Base-by-base conservation (phyloP, 2,888 invertebrate species). In the Timandra comae region DNA sequence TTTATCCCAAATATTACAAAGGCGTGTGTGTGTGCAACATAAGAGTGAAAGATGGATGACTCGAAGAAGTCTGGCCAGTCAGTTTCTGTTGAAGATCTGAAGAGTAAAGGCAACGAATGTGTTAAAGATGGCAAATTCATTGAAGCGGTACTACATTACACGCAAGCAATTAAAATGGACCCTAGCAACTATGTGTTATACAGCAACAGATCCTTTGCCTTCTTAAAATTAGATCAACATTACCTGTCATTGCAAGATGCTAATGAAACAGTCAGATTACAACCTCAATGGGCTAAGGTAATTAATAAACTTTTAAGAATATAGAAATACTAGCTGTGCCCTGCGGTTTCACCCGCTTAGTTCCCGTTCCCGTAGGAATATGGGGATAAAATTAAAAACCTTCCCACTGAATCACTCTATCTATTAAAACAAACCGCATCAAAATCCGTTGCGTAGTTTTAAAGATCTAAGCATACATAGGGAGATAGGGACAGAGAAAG, bases 131-230 rank as follows among this genome's bases (percentile, higher is more conserved):
- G 88, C 31, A 92, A 92, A 61, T 92, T 82, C 67, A 89, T 90
- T 46, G 93, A 93, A 75, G 94, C 95, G 3, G 88, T 93, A 39
- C 71, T 94, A 35, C 91, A 92, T 71, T 95, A 95, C 62, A 92
- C 93, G 1, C 89, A 92, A 52, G 95, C 93, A 2, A 90, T 95
- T 48, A 91, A 93, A 73, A 63, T 90, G 50, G 92, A 93, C 47
- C 89, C 91, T 5, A 87, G 86, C 41, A 93, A 93, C 76, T 90
- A 88, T 59, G 85, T 90, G 8, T 67, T 94, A 27, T 91, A 91
- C 71, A 94, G 94, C 61, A 95, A 95, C 69, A 87, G 95, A 59
- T 94, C 94, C 3, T 89, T 90, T 59, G 93, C 93, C 7, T 94
- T 93, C 72, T 76, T 95, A 20, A 92, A 93, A 72, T 75, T 92